Conservation (phyloP, 2,113 vertebrate species). For the Cisticola juncidis region DNA sequence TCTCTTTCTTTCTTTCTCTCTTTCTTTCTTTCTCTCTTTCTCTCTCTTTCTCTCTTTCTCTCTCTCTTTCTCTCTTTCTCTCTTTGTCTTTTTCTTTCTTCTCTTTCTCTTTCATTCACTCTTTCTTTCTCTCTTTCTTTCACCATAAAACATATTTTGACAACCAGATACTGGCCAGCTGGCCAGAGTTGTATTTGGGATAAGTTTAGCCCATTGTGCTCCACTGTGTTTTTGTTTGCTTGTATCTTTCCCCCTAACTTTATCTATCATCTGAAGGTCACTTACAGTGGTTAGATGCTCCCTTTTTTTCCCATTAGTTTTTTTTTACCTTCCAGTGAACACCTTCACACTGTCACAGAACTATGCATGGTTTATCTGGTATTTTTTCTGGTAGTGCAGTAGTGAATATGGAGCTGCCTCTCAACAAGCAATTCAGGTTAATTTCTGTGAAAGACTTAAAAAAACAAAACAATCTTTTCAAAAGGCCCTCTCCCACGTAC, state of each 20-base stretch:
- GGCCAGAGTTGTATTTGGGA: not conserved
- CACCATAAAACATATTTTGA: not conserved
- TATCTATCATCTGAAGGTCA: not conserved
- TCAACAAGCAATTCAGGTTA: not conserved
- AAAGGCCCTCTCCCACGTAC: not conserved
- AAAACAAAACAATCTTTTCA: not conserved
- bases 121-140: not conserved
- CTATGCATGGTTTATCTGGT: not conserved
- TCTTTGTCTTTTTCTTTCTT: too few relatives aligned
- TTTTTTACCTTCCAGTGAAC: not conserved
- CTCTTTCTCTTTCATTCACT: too few relatives aligned
- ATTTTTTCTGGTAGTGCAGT: not conserved
- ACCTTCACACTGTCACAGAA: rapidly evolving
- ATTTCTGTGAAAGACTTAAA: not conserved
- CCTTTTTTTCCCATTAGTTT: not conserved
- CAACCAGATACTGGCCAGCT: not conserved
- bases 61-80: too few relatives aligned
- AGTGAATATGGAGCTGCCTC: not conserved
- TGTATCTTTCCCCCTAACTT: not conserved
- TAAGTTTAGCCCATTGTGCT: not conserved
- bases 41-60: too few relatives aligned
- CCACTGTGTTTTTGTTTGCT: not conserved
- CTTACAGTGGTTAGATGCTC: not conserved
- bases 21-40: too few relatives aligned
- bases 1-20: too few relatives aligned